Base-by-base conservation (phyloP, 2,113 vertebrate species). In the Grallaria varia region DNA sequence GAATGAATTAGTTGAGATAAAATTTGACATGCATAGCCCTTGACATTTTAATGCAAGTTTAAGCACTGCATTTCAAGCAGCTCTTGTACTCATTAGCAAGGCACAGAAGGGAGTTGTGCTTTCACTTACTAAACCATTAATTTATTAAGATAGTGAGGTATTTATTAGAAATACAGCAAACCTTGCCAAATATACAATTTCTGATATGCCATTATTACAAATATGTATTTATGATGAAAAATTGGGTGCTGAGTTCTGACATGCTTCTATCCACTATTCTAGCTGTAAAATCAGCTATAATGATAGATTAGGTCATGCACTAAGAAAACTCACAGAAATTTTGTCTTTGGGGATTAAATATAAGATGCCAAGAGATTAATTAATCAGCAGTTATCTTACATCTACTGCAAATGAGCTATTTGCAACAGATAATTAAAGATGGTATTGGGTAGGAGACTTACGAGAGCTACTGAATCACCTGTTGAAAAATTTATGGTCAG, bases 1-100 rank as follows among this genome's bases (percentile, higher is more conserved):
- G 42, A 96, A 91, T 81, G 78, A 95, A 63, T 97, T 96, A 93
- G 93, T 95, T 96, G 92, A 95, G 93, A 84, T 96, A 94, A 81
- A 96, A 89, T 95, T 96, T 96, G 96, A 97, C 88, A 93, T 88
- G 83, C 86, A 93, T 71, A 98, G 94, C 92, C 95, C 92, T 96
- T 98, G 97, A 97, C 95, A 98, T 97, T 98, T 98, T 96, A 95
- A 90, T 95, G 91, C 89, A 93, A 85, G 94, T 95, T 97, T 97
- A 97, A 97, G 93, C 92, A 90, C 72, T 96, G 92, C 95, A 97
- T 97, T 97, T 96, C 85, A 97, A 97, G 76, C 78, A 95, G 85
- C 80, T 97, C 90, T 91, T 95, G 78, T 93, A 95, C 63, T 97
- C 90, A 96, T 97, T 92, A 96, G 85, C 75, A 75, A 94, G 84